phyloP scores from a whole-genome alignment of 2,797 vertebrate species.

The Schizopygopsis pylzovi region DNA sequence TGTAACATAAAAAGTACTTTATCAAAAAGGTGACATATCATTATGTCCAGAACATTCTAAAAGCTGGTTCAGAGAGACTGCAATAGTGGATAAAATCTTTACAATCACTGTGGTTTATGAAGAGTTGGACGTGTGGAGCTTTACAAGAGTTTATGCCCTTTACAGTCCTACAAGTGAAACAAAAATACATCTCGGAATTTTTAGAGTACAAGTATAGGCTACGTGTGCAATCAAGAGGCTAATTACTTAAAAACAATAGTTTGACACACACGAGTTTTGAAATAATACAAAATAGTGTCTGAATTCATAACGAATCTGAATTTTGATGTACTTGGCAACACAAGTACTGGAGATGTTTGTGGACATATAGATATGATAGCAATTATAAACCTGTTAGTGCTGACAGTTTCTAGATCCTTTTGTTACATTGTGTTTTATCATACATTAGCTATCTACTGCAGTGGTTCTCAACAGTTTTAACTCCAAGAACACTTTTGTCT shows the following conservation, averaged over 20 bases:
- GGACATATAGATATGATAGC: not conserved
- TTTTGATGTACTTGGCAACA: not conserved
- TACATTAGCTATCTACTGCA: too few relatives aligned
- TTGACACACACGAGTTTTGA: not conserved
- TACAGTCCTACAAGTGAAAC: not conserved
- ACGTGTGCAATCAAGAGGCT: not conserved
- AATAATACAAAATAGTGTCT: not conserved
- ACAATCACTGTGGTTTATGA: not conserved
- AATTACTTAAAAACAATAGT: not conserved
- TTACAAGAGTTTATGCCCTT: not conserved
- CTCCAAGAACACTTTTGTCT: not conserved
- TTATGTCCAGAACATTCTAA: not conserved
- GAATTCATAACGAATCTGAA: not conserved
- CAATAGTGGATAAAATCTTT: not conserved
- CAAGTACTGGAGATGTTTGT: not conserved
- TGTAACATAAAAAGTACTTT: not conserved
- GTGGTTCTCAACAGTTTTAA: not conserved
- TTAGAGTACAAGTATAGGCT: too few relatives aligned
- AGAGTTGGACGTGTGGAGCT: not conserved
- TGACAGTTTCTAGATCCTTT: not conserved
- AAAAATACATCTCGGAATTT: not conserved
- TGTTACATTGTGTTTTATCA: not conserved
- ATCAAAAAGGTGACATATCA: not conserved
- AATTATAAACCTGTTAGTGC: not conserved
- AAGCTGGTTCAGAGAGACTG: not conserved